Evolutionary conservation across 2,113 vertebrate species (phyloP).

Genomic region (Microtus oregoni): DNA sequence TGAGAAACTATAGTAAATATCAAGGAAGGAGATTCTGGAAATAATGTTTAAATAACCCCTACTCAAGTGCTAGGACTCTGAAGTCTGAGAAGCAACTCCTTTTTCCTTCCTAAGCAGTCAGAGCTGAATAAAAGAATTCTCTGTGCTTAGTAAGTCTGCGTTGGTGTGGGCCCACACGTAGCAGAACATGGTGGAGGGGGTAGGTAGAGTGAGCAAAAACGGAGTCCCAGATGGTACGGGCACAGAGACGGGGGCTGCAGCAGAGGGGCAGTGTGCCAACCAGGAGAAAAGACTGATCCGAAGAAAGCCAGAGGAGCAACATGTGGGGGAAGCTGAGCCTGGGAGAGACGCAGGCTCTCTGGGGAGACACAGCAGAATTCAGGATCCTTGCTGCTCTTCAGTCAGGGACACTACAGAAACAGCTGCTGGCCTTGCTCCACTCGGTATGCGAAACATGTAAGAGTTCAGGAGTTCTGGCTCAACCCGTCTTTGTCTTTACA

Average conservation of each 20-base stretch:
- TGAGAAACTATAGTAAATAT: not conserved
- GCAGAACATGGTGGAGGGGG: conserved; percentile 9
- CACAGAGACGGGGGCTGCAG: not conserved
- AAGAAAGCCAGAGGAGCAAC: not conserved
- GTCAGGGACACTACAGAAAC: not conserved
- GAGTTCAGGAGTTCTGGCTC: not conserved
- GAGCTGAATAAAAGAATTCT: conserved; percentile 68
- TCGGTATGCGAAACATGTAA: not conserved
- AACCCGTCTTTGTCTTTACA: not conserved
- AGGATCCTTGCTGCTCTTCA: not conserved
- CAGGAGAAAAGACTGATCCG: not conserved
- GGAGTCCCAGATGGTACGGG: conserved; percentile 58
- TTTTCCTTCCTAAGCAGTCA: conserved; percentile 44
- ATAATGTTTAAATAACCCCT: conserved; percentile 8
- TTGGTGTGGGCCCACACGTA: conserved; percentile 61
- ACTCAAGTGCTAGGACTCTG: conserved; percentile 8
- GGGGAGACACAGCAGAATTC: not conserved
- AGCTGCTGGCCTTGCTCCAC: not conserved
- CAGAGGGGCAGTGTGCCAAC: not conserved
- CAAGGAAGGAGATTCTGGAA: conserved; percentile 7
- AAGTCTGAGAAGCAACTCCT: conserved; percentile 57
- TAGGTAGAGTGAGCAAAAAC: not conserved
- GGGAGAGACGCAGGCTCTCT: not conserved
- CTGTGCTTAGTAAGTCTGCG: conserved; percentile 59
- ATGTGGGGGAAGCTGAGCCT: not conserved